A percentile compares a stretch with the other conserved stretches of the same genome.
Conservation (phyloP, 2,888 invertebrate species). For the Bimastos eiseni region DNA sequence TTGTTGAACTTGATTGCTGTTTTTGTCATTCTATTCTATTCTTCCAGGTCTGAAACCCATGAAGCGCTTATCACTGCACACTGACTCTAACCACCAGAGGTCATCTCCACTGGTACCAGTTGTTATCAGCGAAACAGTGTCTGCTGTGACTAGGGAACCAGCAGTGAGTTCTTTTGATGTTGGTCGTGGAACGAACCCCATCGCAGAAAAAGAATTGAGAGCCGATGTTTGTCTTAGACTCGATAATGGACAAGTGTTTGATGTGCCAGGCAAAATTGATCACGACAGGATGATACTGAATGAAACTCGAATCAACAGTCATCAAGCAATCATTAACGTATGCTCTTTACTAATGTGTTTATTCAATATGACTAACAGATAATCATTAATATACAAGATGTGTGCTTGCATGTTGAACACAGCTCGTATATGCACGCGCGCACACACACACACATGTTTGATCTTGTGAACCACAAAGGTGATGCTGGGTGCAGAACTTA, state of each 20-base stretch:
- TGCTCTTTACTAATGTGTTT: background rate
- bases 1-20: no score
- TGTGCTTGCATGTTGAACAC: background rate
- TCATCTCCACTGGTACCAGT: background rate
- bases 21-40: background rate
- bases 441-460: background rate
- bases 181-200: background rate
- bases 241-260: background rate
- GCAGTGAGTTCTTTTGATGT: background rate
- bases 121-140: background rate
- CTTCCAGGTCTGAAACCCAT: background rate
- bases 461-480: background rate
- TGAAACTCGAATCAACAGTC: background rate
- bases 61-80: background rate
- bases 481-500: no score
- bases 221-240: background rate
- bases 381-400: no score
- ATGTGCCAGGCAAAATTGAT: background rate
- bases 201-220: background rate
- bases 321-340: slow-evolving; percentile 21
- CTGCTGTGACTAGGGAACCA: background rate
- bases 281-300: slow-evolving; percentile 1
- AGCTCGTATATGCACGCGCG: background rate
- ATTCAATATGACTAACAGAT: no score
- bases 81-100: background rate